Conservation (phyloP, 1,140 invertebrate genomes). For the Pogonognathellus flavescens region DNA sequence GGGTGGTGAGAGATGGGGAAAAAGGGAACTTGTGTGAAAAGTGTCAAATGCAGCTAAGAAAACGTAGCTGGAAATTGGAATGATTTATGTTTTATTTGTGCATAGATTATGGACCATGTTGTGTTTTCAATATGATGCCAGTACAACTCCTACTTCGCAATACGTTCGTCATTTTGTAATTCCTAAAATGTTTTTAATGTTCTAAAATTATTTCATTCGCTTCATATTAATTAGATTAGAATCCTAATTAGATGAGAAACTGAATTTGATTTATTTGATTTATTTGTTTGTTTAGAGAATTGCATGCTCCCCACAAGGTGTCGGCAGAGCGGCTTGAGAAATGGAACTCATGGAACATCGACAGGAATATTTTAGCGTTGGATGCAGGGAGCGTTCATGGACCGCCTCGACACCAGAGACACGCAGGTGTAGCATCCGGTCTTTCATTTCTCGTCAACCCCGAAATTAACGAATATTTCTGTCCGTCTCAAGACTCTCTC, state of each 20-base stretch:
- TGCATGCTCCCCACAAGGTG: not conserved
- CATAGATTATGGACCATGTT: not conserved
- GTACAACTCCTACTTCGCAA: not conserved
- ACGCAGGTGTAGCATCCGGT: not conserved
- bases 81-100: not conserved
- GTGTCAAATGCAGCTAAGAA: too few species aligned
- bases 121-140: not conserved
- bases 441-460: not conserved
- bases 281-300: not conserved
- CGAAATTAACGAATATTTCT: constrained; percentile 10
- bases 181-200: too few species aligned
- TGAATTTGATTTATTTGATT: not conserved
- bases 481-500: not conserved
- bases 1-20: too few species aligned
- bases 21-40: too few species aligned
- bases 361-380: not conserved
- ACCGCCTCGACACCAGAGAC: not conserved
- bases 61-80: too few species aligned
- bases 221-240: not conserved
- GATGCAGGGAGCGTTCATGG: not conserved
- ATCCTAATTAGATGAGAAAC: too few species aligned
- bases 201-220: too few species aligned
- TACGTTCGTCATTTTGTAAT: not conserved
- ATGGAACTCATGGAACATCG: constrained; percentile 6
- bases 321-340: not conserved